Evolutionary conservation across 1,140 invertebrate genomes (phyloP).

Genomic region (Mycetomoellerius zeteki): DNA sequence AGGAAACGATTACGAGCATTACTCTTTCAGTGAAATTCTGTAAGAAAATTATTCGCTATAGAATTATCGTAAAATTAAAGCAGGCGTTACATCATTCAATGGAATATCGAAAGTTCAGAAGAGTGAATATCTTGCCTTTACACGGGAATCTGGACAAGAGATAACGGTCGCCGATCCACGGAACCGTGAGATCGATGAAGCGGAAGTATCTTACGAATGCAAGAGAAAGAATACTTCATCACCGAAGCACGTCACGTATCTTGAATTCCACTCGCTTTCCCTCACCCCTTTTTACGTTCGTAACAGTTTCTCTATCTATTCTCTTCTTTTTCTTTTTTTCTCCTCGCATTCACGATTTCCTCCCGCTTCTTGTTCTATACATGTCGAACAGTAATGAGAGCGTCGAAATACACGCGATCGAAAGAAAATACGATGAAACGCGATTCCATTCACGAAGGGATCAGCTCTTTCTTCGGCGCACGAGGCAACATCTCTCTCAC

Average conservation of each 20-base stretch:
- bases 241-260: slow-evolving; percentile 58
- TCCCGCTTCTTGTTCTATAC: slow-evolving; percentile 17
- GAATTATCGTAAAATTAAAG: slow-evolving; percentile 21
- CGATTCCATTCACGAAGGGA: background rate
- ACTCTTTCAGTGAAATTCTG: background rate
- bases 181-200: slow-evolving; percentile 39
- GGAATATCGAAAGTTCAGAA: slow-evolving; percentile 2
- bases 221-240: slow-evolving; percentile 52
- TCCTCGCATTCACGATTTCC: slow-evolving; percentile 12
- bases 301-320: slow-evolving; percentile 33
- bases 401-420: background rate
- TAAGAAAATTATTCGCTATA: slow-evolving; percentile 24
- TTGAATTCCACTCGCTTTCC: slow-evolving; percentile 33
- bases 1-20: background rate
- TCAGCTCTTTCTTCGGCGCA: background rate
- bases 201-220: slow-evolving; percentile 56
- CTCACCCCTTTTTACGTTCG: background rate
- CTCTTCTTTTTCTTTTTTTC: background rate
- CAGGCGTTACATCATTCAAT: background rate
- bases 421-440: slow-evolving; percentile 28
- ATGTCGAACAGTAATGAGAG: slow-evolving; percentile 34
- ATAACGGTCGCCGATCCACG: slow-evolving; percentile 12
- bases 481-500: background rate
- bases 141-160: slow-evolving; percentile 42
- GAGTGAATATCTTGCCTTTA: slow-evolving; percentile 19